Evolutionary conservation across 2,113 vertebrate species (phyloP).

Genomic region (Sisor rabdophorus): DNA sequence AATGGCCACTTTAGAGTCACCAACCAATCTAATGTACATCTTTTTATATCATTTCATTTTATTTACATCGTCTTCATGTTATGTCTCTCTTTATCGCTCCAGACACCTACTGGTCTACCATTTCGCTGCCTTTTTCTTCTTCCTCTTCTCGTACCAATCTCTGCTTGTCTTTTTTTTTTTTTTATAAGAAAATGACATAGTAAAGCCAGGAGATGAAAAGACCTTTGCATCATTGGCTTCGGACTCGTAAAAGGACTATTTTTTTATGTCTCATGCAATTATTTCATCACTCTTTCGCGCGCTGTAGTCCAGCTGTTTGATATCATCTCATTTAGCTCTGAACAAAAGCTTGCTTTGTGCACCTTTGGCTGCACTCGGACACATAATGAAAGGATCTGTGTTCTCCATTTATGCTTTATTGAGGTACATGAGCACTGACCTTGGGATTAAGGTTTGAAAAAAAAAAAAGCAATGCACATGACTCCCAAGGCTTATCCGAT

Average conservation of each 20-base stretch:
- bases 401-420: background rate
- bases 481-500: too few relatives aligned
- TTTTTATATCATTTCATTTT: too few relatives aligned
- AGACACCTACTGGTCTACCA: background rate
- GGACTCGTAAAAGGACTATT: background rate
- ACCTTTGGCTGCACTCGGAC: background rate
- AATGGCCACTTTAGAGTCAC: too few relatives aligned
- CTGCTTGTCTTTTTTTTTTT: background rate
- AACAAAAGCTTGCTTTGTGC: slow-evolving; percentile 16
- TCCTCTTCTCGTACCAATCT: background rate
- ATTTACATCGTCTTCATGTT: too few relatives aligned
- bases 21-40: too few relatives aligned
- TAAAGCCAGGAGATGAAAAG: slow-evolving; percentile 3
- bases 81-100: too few relatives aligned
- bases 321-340: background rate
- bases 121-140: slow-evolving; percentile 20
- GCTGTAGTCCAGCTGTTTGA: background rate
- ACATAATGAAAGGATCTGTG: background rate
- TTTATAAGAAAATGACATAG: background rate
- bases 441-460: background rate
- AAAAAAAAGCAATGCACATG: background rate
- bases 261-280: background rate
- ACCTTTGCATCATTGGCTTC: background rate
- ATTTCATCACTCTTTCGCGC: background rate
- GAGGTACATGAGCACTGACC: background rate